Percentiles rank a stretch among this genome's conserved stretches.
phyloP scores from a whole-genome alignment of 1,140 invertebrate genomes.

The Lucilia cuprina region DNA sequence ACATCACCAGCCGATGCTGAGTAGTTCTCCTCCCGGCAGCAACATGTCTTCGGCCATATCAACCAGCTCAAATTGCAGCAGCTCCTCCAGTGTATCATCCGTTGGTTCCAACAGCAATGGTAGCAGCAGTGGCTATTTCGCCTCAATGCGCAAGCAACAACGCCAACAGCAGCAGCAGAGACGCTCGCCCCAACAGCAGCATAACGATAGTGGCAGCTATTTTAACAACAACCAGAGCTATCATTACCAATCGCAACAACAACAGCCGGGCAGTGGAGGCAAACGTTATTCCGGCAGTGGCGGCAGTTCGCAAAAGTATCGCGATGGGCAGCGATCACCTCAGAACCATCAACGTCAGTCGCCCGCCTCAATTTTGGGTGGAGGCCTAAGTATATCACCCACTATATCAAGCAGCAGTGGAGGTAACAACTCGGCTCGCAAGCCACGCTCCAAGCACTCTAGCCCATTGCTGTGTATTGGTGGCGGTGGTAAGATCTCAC shows the following conservation, averaged over 20 bases:
- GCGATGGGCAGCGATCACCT: conserved; percentile 47
- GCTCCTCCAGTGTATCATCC: conserved; percentile 32
- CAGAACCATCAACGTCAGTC: conserved; percentile 46
- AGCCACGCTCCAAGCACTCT: conserved; percentile 45
- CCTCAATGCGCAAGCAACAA: conserved; percentile 45
- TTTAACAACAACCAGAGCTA: conserved; percentile 45
- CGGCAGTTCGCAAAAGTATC: conserved; percentile 40
- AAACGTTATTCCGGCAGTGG: conserved; percentile 26
- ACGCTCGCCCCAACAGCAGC: conserved; percentile 38
- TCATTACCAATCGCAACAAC: conserved; percentile 44
- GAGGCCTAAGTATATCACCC: conserved; percentile 40
- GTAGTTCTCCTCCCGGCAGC: conserved; percentile 48
- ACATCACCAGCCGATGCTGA: conserved; percentile 46
- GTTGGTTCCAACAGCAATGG: conserved; percentile 33
- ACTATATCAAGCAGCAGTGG: conserved; percentile 40
- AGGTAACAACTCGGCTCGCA: conserved; percentile 48
- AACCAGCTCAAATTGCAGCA: conserved; percentile 39
- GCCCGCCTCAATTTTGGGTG: conserved; percentile 56
- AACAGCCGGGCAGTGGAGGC: conserved; percentile 35
- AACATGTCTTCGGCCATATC: conserved; percentile 41
- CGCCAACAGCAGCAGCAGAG: conserved; percentile 50
- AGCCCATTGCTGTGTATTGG: conserved; percentile 36
- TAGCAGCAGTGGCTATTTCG: conserved; percentile 35
- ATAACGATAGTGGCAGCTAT: conserved; percentile 52
- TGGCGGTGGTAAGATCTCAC: conserved; percentile 53